phyloP scores from a whole-genome alignment of 2,113 vertebrate species.

The Oncorhynchus masou region DNA sequence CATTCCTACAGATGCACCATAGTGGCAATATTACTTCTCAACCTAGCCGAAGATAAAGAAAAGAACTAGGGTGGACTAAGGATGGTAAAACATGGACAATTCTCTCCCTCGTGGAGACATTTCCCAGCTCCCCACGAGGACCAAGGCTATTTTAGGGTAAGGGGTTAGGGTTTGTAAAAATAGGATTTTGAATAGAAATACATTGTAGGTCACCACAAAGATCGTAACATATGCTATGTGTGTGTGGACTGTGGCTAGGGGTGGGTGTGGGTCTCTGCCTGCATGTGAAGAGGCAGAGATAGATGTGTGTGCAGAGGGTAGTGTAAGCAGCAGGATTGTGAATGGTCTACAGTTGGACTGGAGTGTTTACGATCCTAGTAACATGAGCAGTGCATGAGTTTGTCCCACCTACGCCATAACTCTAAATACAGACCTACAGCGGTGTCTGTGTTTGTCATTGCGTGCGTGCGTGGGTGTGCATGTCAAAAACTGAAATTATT shows the following conservation, averaged over 20 bases:
- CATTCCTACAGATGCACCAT: too few relatives aligned
- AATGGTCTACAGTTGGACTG: not conserved
- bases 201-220: too few relatives aligned
- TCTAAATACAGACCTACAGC: constrained; percentile 65
- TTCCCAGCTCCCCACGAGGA: too few relatives aligned
- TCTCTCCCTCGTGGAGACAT: too few relatives aligned
- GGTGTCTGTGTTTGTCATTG: constrained; percentile 29
- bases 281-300: not conserved
- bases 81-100: too few relatives aligned
- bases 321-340: not conserved
- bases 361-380: constrained; percentile 58
- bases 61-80: too few relatives aligned
- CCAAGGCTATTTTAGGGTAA: too few relatives aligned
- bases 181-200: too few relatives aligned
- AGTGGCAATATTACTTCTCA: too few relatives aligned
- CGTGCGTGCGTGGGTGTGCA: constrained; percentile 20
- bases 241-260: not conserved
- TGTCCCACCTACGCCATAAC: constrained; percentile 48
- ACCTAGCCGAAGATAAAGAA: too few relatives aligned
- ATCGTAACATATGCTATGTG: not conserved
- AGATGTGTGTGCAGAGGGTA: not conserved
- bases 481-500: not conserved
- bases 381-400: constrained; percentile 53
- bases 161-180: too few relatives aligned
- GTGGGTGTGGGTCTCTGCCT: not conserved